These are phyloP conservation scores for Oedothorax gibbosus DNA, from an alignment of 1,140 invertebrate genomes.

Conservation along the genomic window DNA sequence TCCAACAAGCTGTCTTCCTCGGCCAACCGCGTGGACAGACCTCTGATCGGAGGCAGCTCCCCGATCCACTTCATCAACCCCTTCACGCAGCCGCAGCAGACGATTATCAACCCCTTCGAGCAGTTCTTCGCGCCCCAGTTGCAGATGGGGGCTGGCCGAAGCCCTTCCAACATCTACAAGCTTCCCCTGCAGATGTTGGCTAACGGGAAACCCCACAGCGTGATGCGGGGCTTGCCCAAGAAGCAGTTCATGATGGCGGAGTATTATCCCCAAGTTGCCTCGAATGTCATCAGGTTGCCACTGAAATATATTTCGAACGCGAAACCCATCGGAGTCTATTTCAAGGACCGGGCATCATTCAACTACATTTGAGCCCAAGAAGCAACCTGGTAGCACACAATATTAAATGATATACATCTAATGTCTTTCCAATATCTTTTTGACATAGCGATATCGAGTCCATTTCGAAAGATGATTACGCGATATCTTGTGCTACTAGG, in stretches of 20 bases:
- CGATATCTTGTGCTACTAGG: no score
- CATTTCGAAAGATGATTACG: no score
- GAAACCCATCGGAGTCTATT: conserved; percentile 32
- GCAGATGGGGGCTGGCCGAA: background rate
- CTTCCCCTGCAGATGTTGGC: conserved; percentile 19
- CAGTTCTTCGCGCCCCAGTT: background rate
- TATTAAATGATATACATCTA: no score
- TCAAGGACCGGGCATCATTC: conserved; percentile 24
- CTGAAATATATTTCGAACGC: conserved; percentile 48
- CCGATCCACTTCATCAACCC: conserved; percentile 53
- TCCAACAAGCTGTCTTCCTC: background rate
- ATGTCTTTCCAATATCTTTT: no score
- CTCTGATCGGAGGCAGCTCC: conserved; percentile 14
- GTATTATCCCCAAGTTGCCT: background rate
- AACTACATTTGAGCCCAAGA: conserved; percentile 18
- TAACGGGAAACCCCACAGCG: conserved; percentile 31
- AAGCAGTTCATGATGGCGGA: conserved; percentile 14
- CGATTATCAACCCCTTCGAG: background rate
- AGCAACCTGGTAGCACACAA: no score
- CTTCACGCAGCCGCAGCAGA: background rate
- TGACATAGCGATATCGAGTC: no score
- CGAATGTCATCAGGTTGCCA: conserved; percentile 30
- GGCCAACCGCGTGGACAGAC: background rate
- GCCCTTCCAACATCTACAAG: conserved; percentile 28
- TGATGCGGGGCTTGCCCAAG: conserved; percentile 7